Percentiles rank a stretch among this genome's conserved stretches.
These are phyloP conservation scores for Eupithecia tripunctaria DNA, from an alignment of 2,888 invertebrate genomes.

Conservation along the genomic window DNA sequence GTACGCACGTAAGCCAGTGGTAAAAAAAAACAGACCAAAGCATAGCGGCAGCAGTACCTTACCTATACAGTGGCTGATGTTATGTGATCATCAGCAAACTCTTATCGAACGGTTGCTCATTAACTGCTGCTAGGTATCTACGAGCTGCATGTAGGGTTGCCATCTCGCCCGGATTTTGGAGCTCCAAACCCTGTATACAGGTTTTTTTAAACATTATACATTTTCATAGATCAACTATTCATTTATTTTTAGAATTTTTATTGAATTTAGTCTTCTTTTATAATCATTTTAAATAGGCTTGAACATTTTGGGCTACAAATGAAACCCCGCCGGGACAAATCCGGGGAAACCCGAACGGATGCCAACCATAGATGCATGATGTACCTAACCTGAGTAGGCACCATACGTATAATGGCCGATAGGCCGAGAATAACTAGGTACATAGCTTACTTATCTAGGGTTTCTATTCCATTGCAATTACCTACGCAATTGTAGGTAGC, in stretches of 20 bases:
- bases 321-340: no score
- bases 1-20: not conserved
- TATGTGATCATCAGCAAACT: conserved; percentile 20
- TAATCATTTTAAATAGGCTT: no score
- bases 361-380: not conserved
- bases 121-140: conserved; percentile 9
- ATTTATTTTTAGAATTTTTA: no score
- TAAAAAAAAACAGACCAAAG: not conserved
- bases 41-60: not conserved
- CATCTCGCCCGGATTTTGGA: no score
- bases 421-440: conserved; percentile 5
- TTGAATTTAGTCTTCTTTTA: no score
- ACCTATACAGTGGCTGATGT: conserved; percentile 2
- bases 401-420: not conserved
- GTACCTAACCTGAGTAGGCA: not conserved
- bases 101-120: conserved; percentile 26
- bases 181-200: no score
- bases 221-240: no score
- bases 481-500: not conserved
- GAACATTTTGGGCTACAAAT: no score
- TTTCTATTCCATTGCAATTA: not conserved
- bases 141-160: no score
- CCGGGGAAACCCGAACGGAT: no score
- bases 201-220: no score
- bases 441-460: not conserved